Evolutionary conservation across 2,888 invertebrate genomes (phyloP), one percentile per base, ranked within the genome.

Genomic region (Nomada ruficornis): DNA sequence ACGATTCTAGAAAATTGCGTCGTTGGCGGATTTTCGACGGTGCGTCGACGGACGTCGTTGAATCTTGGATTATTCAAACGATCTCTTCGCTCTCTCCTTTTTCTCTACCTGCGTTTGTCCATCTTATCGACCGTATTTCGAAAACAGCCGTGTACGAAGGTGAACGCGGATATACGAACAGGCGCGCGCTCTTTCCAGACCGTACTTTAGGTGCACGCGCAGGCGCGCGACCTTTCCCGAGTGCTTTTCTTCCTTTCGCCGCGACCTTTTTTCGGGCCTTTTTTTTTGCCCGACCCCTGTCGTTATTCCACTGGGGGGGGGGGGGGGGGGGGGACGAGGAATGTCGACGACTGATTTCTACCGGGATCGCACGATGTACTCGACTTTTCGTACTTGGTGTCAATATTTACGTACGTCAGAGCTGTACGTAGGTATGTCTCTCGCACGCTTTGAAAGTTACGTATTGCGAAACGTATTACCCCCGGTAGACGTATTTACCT

Each of bases 181-280:
- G 47, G 50, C 84, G 85, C 84, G 85, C 84, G 84, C 80, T 80
- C 80, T 83, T 85, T 80, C 79, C 65, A 86, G 88, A 86, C 82
- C 52, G 62, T 69, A 55, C 36, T 20, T n/a, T 10, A 54, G 5
- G 36, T 36, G 63, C 15, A 15, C 68, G 77, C 78, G 86, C 80
- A 73, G 63, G 65, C 84, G 87, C 82, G 75, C 78, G 78, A 85
- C 84, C 83, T 85, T 86, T 85, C 70, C 55, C 36, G 2, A 60
- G 65, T 84, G 75, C 75, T 75, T 68, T 77, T 65, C 69, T 73
- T 68, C 68, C 84, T 83, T 75, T 77, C 55, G 55, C 55, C n/a
- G 55, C 3, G 55, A 20, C 47, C 47, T 23, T 7, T 26, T 7
- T 9, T 20, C 20, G n/a, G 29, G 67, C 3, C 9, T 9, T n/a